Percentiles rank a stretch among this genome's conserved stretches.
Evolutionary conservation across 2,797 vertebrate species (phyloP).

Genomic region (Notolepis coatsorum): DNA sequence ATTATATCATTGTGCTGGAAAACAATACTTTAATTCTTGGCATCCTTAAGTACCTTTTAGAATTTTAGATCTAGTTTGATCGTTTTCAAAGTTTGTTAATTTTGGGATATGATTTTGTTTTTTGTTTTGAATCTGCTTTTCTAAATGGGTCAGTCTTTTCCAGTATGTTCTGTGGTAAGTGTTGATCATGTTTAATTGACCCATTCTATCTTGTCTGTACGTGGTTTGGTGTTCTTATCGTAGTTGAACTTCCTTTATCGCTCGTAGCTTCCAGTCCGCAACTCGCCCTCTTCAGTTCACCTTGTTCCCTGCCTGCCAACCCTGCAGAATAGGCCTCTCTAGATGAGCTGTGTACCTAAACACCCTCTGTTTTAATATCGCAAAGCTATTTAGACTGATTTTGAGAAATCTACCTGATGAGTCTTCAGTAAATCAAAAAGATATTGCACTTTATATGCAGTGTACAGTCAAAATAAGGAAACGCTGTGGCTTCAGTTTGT

Average conservation of each 20-base stretch:
- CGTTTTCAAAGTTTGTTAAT: constrained; percentile 20
- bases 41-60: too few species aligned
- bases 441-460: too few species aligned
- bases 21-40: too few species aligned
- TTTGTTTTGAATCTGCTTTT: constrained; percentile 67
- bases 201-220: constrained; percentile 48
- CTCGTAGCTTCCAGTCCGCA: constrained; percentile 54
- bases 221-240: constrained; percentile 68
- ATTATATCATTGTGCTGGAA: too few species aligned
- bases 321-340: not conserved
- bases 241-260: constrained; percentile 56
- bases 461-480: too few species aligned
- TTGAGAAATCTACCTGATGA: too few species aligned
- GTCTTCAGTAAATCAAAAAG: too few species aligned
- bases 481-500: too few species aligned
- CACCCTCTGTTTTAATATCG: too few species aligned
- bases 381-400: too few species aligned
- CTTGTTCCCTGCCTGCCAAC: not conserved
- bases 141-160: constrained; percentile 75
- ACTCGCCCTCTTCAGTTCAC: constrained; percentile 41
- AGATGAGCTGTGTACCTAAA: not conserved
- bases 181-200: constrained; percentile 57
- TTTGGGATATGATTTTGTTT: constrained; percentile 53
- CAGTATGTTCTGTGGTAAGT: constrained; percentile 73
- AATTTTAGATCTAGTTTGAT: not conserved